Percentiles rank a stretch among this genome's conserved stretches.
Conservation (phyloP, 2,888 invertebrate genomes). For the Tuta absoluta region DNA sequence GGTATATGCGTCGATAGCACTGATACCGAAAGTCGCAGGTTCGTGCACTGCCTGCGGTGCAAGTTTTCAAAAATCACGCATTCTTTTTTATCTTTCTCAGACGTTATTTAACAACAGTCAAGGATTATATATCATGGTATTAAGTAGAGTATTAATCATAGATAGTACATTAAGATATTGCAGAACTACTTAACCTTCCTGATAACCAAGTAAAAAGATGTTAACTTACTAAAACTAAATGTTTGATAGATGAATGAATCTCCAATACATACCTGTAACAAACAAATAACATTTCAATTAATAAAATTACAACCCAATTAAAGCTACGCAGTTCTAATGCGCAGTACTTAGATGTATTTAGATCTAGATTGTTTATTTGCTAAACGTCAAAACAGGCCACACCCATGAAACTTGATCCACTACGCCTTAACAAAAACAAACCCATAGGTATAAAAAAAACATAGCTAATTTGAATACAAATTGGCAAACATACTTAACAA, state of each 20-base stretch:
- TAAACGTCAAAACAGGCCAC: conserved; percentile 11
- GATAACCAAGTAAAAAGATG: not conserved
- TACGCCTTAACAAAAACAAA: not conserved
- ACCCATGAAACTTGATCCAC: not conserved
- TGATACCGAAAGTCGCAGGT: too few species aligned
- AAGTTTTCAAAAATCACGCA: too few species aligned
- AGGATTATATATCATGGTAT: too few species aligned
- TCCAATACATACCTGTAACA: not conserved
- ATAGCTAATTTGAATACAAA: not conserved
- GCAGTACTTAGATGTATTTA: not conserved
- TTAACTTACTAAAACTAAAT: not conserved
- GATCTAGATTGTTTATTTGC: not conserved
- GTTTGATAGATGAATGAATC: not conserved
- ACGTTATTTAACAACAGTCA: too few species aligned
- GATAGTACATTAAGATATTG: too few species aligned
- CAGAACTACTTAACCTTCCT: not conserved
- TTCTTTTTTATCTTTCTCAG: too few species aligned
- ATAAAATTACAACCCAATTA: not conserved
- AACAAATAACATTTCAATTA: not conserved
- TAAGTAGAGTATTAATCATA: too few species aligned
- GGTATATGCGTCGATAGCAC: too few species aligned
- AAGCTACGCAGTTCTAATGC: not conserved
- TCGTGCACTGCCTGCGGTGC: too few species aligned
- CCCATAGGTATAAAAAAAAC: too few species aligned
- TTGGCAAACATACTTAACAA: conserved; percentile 15